phyloP scores from a whole-genome alignment of 2,113 vertebrate species.

The Uria lomvia region DNA sequence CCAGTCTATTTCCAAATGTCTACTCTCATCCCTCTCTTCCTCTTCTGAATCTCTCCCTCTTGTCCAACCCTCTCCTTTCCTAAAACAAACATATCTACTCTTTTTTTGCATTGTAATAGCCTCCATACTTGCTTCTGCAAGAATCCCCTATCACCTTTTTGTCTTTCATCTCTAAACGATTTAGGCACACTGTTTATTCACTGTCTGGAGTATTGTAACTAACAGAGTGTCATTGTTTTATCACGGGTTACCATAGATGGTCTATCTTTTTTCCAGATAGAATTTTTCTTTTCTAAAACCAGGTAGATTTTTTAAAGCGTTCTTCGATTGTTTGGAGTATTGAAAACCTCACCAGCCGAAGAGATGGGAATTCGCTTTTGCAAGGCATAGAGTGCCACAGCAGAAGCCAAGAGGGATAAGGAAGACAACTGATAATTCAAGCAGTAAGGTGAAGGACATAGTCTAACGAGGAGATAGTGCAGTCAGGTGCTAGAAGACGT shows the following conservation, averaged over 20 bases:
- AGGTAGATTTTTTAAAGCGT: neutral
- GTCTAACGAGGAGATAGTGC: neutral
- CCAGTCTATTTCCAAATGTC: neutral
- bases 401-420: neutral
- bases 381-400: neutral
- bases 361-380: neutral
- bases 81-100: neutral
- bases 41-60: neutral
- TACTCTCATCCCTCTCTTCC: neutral
- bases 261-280: neutral
- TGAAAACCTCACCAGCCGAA: neutral
- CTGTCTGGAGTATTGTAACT: neutral
- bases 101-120: neutral
- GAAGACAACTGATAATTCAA: neutral
- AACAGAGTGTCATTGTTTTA: neutral
- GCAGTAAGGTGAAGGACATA: neutral
- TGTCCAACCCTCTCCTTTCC: neutral
- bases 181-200: neutral
- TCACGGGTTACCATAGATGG: neutral
- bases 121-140: neutral
- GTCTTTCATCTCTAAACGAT: neutral
- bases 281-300: neutral
- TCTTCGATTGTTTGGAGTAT: neutral
- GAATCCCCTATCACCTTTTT: neutral
- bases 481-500: neutral